Evolutionary conservation across 2,888 invertebrate species (phyloP).

Genomic region (Drosophila tripunctata): DNA sequence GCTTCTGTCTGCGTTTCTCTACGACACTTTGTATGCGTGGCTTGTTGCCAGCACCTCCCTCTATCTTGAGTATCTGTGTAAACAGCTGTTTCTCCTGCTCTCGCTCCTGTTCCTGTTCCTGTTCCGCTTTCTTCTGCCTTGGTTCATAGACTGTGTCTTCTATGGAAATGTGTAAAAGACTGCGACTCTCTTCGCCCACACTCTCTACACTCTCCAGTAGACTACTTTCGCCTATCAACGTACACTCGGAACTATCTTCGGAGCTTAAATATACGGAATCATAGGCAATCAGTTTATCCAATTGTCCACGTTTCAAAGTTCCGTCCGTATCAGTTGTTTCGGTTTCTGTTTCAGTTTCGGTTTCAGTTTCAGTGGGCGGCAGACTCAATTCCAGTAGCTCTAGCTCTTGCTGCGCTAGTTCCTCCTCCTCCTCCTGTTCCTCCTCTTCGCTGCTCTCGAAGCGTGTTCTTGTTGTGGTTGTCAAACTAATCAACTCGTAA

Average conservation of each 20-base stretch:
- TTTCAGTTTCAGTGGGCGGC: conserved; percentile 34
- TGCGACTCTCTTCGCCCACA: conserved; percentile 67
- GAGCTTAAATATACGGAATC: conserved; percentile 84
- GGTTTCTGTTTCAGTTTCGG: background rate
- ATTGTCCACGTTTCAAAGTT: conserved; percentile 64
- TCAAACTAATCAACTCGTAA: conserved; percentile 81
- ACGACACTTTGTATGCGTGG: conserved; percentile 86
- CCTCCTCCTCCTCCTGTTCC: background rate
- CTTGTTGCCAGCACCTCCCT: conserved; percentile 84
- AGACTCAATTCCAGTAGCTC: background rate
- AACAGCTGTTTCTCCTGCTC: conserved; percentile 62
- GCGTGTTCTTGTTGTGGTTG: conserved; percentile 76
- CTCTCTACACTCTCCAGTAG: conserved; percentile 53
- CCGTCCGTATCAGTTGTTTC: conserved; percentile 53
- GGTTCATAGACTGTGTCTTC: conserved; percentile 82
- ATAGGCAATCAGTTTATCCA: conserved; percentile 83
- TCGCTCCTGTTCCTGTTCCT: too few species aligned
- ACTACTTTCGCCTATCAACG: conserved; percentile 73
- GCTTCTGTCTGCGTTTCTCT: conserved; percentile 83
- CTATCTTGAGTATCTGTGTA: conserved; percentile 76
- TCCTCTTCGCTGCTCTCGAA: conserved; percentile 77
- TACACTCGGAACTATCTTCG: conserved; percentile 83
- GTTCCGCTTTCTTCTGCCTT: conserved; percentile 58
- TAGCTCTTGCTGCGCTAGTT: background rate
- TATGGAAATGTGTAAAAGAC: conserved; percentile 82